phyloP scores from a whole-genome alignment of 2,797 vertebrate genomes.

The Distichodus sexfasciatus region DNA sequence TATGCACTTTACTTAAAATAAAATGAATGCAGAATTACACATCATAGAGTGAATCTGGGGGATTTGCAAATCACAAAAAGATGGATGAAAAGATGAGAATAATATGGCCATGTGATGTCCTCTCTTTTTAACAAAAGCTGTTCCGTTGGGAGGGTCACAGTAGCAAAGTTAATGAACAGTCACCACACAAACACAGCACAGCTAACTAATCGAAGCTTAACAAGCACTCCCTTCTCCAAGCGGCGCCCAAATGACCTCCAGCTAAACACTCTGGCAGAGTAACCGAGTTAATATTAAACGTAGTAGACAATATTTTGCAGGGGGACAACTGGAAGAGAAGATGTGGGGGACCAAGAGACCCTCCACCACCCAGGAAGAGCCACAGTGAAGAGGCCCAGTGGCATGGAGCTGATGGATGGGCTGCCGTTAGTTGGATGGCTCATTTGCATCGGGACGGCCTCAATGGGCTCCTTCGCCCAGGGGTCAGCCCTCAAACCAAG shows the following conservation, averaged over 20 bases:
- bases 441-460: conserved; percentile 37
- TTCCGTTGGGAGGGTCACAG: conserved; percentile 32
- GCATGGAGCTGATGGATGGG: conserved; percentile 44
- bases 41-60: no score
- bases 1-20: no score
- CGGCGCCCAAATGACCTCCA: neutral
- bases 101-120: no score
- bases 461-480: conserved; percentile 42
- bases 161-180: conserved; percentile 14
- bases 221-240: neutral
- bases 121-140: no score
- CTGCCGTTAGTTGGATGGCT: conserved; percentile 38
- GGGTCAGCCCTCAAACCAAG: conserved; percentile 30
- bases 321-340: neutral
- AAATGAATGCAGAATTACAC: no score
- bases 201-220: conserved; percentile 29
- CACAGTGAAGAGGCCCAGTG: conserved; percentile 20
- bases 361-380: conserved; percentile 13
- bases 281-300: conserved; percentile 29
- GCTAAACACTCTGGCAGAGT: conserved; percentile 4
- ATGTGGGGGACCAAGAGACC: conserved; percentile 2
- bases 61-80: no score
- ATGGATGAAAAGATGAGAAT: no score
- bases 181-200: conserved; percentile 17
- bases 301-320: conserved; percentile 3